A percentile compares a stretch with the other conserved stretches of the same genome.
Conservation (phyloP, 2,113 vertebrate species). For the Elaphurus davidianus region DNA sequence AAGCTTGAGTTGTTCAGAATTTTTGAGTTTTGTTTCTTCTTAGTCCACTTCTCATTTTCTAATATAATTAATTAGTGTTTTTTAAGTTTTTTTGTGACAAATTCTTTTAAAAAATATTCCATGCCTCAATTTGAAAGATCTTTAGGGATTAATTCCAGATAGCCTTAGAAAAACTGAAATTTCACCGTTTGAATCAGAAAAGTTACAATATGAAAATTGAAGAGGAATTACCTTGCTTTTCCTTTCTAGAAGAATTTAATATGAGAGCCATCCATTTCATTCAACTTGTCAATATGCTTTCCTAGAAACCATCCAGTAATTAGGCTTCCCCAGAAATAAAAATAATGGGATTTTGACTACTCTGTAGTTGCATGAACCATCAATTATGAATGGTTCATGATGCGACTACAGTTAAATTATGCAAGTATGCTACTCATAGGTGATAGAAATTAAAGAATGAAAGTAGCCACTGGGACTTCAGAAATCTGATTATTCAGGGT, state of each 20-base stretch:
- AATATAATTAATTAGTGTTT: background rate
- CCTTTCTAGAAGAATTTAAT: background rate
- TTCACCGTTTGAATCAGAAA: background rate
- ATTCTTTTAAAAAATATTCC: background rate
- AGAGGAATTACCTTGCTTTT: conserved; percentile 8
- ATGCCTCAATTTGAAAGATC: background rate
- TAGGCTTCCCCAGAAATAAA: background rate
- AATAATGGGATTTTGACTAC: conserved; percentile 4
- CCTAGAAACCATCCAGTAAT: background rate
- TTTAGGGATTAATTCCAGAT: background rate
- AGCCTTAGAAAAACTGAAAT: background rate
- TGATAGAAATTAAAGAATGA: conserved; percentile 25
- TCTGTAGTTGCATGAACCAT: background rate
- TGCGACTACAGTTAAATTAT: background rate
- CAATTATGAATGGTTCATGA: background rate
- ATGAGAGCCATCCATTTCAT: background rate
- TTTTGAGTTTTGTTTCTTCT: background rate
- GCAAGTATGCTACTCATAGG: background rate
- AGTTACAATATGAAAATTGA: background rate
- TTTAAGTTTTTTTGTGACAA: background rate
- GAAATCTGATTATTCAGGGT: background rate
- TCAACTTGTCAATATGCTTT: background rate
- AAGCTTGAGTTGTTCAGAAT: background rate
- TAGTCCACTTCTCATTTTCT: background rate
- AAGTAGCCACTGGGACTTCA: background rate